Percentiles rank a stretch among this genome's conserved stretches.
These are phyloP conservation scores for Acanthopleura granulata DNA, from an alignment of 2,888 invertebrate species.

Conservation along the genomic window DNA sequence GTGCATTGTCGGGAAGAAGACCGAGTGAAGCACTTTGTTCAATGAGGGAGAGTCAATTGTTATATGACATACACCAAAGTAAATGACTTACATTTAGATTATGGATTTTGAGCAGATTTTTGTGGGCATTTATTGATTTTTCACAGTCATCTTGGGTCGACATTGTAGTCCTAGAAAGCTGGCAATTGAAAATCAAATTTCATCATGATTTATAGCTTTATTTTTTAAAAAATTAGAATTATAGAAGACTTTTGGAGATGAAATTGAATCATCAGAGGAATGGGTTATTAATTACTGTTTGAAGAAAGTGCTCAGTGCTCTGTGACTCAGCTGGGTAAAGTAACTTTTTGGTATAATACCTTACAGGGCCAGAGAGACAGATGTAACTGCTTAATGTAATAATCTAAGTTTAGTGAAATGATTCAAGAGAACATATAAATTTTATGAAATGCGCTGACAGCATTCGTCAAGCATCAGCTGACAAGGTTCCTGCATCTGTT, in stretches of 20 bases:
- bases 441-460: too few species aligned
- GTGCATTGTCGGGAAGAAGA: too few species aligned
- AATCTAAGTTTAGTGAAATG: too few species aligned
- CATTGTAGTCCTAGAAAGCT: background rate
- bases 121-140: background rate
- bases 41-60: background rate
- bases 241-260: background rate
- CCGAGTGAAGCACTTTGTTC: background rate
- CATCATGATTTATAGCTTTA: slow-evolving; percentile 8
- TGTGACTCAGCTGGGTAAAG: background rate
- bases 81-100: slow-evolving; percentile 7
- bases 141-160: background rate
- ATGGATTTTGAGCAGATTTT: background rate
- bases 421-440: too few species aligned
- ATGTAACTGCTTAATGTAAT: too few species aligned
- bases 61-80: slow-evolving; percentile 1
- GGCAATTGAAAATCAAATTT: slow-evolving; percentile 1
- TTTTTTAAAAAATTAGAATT: background rate
- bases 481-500: too few species aligned
- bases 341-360: too few species aligned
- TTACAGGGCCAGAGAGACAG: too few species aligned
- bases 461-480: too few species aligned
- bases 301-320: background rate
- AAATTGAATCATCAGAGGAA: slow-evolving; percentile 5
- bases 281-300: slow-evolving; percentile 7